Evolutionary conservation across 1,140 invertebrate species (phyloP), one percentile per base, ranked within the genome.

Genomic region (Penaeus japonicus): DNA sequence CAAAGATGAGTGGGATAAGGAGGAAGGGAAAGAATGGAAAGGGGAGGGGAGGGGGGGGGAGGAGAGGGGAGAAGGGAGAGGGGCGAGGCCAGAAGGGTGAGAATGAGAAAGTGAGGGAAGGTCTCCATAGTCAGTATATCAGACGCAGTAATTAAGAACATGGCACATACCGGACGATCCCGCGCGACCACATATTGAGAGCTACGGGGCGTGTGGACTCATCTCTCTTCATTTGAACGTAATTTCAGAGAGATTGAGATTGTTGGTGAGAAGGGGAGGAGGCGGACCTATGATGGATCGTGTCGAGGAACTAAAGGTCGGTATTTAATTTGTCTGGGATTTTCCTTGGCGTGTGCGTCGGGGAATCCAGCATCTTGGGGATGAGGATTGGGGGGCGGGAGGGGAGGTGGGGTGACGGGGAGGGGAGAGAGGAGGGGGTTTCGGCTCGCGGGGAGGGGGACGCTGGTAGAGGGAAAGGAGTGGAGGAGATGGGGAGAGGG

Each of bases 221-320:
- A 85, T 85, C 84, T 85, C 84, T 85, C 84, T 85, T 85, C 84
- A 85, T 85, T 79, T 85, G 84, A 85, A 39, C 84, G 84, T 85
- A 85, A 85, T 85, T 85, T 85, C 84, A 85, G 84, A 85, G 84
- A 87, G 85, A 87, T 87, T 87, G 85, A 87, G 85, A 87, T 87
- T 87, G 85, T 87, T 87, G 85, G 84, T 35, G 84, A n/a, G 84
- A 59, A 77, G 75, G 75, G 77, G 47, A 47, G 47, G 47, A 47
- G 47, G 47, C 47, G 53, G 55, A 32, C 75, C 55, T 79, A 87
- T 87, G 85, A 87, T 87, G 85, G 85, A 87, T 87, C 75, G 85
- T 87, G 55, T 87, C 85, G 57, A 27, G 35, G 35, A 65, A 70
- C 78, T 65, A 87, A 87, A 77, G 85, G 80, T 79, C 77, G 85